A percentile compares a stretch with the other conserved stretches of the same genome.
Evolutionary conservation across 2,797 vertebrate species (phyloP).

Genomic region (Centroberyx gerrardi): DNA sequence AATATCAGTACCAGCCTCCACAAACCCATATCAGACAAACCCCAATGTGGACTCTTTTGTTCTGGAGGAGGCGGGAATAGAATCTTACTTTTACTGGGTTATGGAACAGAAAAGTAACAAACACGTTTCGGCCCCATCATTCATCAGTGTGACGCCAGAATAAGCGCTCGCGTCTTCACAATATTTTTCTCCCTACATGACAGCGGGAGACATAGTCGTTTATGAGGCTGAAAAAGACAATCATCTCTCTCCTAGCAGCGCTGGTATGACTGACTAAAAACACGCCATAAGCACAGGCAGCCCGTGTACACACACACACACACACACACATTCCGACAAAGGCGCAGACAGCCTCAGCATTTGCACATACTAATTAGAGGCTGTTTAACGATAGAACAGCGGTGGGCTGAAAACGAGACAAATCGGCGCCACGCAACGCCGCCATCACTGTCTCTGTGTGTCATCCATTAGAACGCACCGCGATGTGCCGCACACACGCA

Average conservation of each 20-base stretch:
- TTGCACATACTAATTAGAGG: constrained; percentile 47
- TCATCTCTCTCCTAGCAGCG: not conserved
- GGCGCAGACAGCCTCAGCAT: constrained; percentile 31
- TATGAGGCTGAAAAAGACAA: not conserved
- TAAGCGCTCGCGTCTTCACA: not conserved
- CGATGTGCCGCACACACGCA: not conserved
- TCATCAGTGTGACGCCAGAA: not conserved
- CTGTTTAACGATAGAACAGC: constrained; percentile 36
- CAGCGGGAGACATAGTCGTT: not conserved
- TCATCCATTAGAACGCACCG: constrained; percentile 26
- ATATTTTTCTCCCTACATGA: not conserved
- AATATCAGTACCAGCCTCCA: too few species aligned
- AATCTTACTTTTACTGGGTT: not conserved
- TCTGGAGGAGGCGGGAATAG: too few species aligned
- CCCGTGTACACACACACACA: not conserved
- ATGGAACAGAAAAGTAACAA: not conserved
- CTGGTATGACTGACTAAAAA: not conserved
- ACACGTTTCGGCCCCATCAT: not conserved
- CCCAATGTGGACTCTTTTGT: too few species aligned
- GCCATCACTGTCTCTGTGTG: constrained; percentile 30
- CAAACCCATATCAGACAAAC: too few species aligned
- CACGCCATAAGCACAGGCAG: not conserved
- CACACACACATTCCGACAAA: constrained; percentile 22
- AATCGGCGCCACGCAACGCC: constrained; percentile 16
- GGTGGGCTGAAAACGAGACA: constrained; percentile 41